Evolutionary conservation across 2,113 vertebrate species (phyloP).

Genomic region (Percopsis transmontana): DNA sequence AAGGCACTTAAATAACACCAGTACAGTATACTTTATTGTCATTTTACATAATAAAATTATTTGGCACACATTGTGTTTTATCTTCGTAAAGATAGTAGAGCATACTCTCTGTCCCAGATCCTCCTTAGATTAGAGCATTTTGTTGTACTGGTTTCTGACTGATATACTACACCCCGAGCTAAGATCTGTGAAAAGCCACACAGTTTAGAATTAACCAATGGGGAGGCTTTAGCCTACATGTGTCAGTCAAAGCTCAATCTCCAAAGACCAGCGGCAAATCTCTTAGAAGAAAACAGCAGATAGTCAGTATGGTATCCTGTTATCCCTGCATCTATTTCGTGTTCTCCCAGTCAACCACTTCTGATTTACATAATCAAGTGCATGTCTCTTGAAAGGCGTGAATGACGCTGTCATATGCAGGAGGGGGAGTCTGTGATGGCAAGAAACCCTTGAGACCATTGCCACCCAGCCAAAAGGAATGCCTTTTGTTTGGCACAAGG

Average conservation of each 20-base stretch:
- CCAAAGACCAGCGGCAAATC: not conserved
- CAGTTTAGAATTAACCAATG: too few species aligned
- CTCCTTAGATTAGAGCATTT: not conserved
- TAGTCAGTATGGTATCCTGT: constrained; percentile 7
- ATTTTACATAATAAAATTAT: constrained; percentile 17
- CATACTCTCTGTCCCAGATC: not conserved
- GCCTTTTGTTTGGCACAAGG: constrained; percentile 73
- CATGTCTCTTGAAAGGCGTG: constrained; percentile 88
- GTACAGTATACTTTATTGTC: constrained; percentile 36
- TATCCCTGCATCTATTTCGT: not conserved
- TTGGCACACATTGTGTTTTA: not conserved
- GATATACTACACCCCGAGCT: constrained; percentile 1
- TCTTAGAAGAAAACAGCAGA: not conserved
- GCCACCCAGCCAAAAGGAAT: constrained; percentile 88
- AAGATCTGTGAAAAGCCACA: not conserved
- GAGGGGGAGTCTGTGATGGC: constrained; percentile 84
- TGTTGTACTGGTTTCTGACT: not conserved
- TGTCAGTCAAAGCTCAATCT: constrained; percentile 8
- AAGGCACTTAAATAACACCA: not conserved
- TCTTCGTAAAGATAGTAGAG: not conserved
- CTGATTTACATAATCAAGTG: constrained; percentile 53
- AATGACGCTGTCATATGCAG: constrained; percentile 91
- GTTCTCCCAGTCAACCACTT: not conserved
- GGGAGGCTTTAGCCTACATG: not conserved
- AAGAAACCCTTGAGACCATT: constrained; percentile 83